Base-by-base conservation (phyloP, 2,113 vertebrate species). In the Scopus umbretta region DNA sequence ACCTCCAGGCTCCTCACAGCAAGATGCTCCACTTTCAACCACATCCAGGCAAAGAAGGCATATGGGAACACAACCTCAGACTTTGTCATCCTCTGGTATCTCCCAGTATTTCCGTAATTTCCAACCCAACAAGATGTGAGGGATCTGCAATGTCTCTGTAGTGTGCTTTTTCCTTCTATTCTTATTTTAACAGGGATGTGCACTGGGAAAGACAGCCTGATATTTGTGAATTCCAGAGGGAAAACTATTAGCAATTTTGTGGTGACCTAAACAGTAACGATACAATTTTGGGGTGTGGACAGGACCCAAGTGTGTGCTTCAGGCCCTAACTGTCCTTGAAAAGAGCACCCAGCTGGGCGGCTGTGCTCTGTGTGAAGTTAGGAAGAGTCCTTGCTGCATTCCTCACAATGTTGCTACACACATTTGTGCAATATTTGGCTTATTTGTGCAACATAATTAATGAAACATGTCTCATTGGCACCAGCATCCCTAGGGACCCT, bases 371-470 rank as follows among this genome's bases (percentile, higher is more conserved):
- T 40, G 78, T 66, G 62, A 63, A 79, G 78, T 73, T 70, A 45
- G 36, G 49, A 79, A 61, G 45, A 58, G 70, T 34, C 76, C 78
- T 53, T 19, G 42, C 59, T 91, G 92, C 86, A 92, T 96, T 95
- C 92, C 92, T 92, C 89, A 80, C 18, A 8, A 29, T 21, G 42
- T 19, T 94, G 80, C 92, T 81, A 74, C 95, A 78, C 90, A 78
- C 80, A 36, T 23, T 94, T 95, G 96, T 96, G 96, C 92, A 97
- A 95, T 94, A 95, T 97, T 97, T 97, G 89, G 63, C 86, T 97
- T 96, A 92, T 96, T 95, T 97, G 97, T 97, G 94, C 84, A 89
- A 97, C 32, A 9, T 92, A 95, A 97, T 96, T 85, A 95, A 97
- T 94, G 91, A 87, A 97, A 91, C 62, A 50, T 72, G 86, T 94